phyloP scores from a whole-genome alignment of 2,888 invertebrate genomes.

The Alcis repandata region DNA sequence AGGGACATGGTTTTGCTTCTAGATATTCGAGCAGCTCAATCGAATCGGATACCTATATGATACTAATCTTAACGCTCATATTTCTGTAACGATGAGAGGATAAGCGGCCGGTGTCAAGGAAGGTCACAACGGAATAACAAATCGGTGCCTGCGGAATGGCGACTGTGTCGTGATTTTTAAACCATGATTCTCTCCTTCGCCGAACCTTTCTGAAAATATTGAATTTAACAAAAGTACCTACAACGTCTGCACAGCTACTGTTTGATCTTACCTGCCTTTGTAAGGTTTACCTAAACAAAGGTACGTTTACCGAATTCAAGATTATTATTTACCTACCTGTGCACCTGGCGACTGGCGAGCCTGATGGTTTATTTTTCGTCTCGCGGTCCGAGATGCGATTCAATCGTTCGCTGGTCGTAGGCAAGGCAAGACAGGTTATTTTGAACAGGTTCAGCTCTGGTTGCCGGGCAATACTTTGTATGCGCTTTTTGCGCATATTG shows the following conservation, averaged over 20 bases:
- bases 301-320: slow-evolving; percentile 40
- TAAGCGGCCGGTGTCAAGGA: slow-evolving; percentile 71
- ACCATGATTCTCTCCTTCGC: too few relatives aligned
- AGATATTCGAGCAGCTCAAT: not conserved
- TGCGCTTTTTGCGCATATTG: slow-evolving; percentile 22
- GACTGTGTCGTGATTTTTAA: slow-evolving; percentile 52
- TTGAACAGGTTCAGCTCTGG: slow-evolving; percentile 61
- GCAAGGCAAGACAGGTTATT: slow-evolving; percentile 63
- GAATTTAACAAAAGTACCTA: slow-evolving; percentile 13
- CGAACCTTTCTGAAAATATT: too few relatives aligned
- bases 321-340: slow-evolving; percentile 62
- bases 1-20: not conserved
- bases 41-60: not conserved
- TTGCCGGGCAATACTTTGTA: slow-evolving; percentile 46
- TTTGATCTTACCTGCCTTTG: slow-evolving; percentile 20
- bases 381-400: slow-evolving; percentile 58
- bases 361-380: slow-evolving; percentile 59
- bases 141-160: slow-evolving; percentile 54
- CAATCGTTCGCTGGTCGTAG: slow-evolving; percentile 58
- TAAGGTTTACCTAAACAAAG: slow-evolving; percentile 18
- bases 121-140: slow-evolving; percentile 75
- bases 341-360: slow-evolving; percentile 58
- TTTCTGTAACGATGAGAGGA: slow-evolving; percentile 57
- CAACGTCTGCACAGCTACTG: not conserved
- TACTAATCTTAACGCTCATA: slow-evolving; percentile 35